Base-by-base conservation (phyloP, 2,113 vertebrate genomes). In the Syngnathoides biaculeatus region DNA sequence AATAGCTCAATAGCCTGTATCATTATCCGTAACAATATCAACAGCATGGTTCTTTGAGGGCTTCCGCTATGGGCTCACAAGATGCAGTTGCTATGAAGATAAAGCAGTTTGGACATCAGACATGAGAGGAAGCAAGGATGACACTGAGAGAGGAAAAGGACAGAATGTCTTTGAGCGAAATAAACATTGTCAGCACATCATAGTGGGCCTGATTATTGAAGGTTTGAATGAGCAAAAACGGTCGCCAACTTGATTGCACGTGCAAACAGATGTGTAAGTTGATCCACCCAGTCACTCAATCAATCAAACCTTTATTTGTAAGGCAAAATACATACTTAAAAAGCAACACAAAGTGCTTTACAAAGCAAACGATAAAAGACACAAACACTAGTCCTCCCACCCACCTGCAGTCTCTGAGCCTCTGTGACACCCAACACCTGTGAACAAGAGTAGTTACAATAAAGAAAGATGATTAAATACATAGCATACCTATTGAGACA, bases 171-270 rank as follows among this genome's bases (percentile, higher is more conserved):
- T 30, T 1, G 8, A 70, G 67, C 77, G 69, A 72, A 2, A n/a
- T 19, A 53, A 68, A 70, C 50, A 0, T 75, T 75, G 84, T 87
- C 88, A 87, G 87, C 85, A 87, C 80, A 82, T 86, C 83, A 79
- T 38, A 61, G 38, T 24, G 22, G 22, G 52, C 12, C 22, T n/a
- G 19, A 52, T 52, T 52, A 10, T 2, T n/a, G 1, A n/a, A 52
- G n/a, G 48, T 20, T n/a, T 52, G 8, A 2, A 52, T n/a, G 9
- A n/a, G 7, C 20, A 52, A n/a, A 52, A n/a, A 52, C n/a, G 8
- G 20, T 6, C n/a, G 20, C 30, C 30, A 35, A 35, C 30, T 35
- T 35, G 30, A 35, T 35, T 35, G 30, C 30, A 35, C 30, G 6
- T 35, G 30, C 7, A 22, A 52, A n/a, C 48, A 10, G 48, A n/a